Percentiles rank a stretch among this genome's conserved stretches.
Evolutionary conservation across 2,797 vertebrate genomes (phyloP).

Genomic region (Hylomyscus alleni): DNA sequence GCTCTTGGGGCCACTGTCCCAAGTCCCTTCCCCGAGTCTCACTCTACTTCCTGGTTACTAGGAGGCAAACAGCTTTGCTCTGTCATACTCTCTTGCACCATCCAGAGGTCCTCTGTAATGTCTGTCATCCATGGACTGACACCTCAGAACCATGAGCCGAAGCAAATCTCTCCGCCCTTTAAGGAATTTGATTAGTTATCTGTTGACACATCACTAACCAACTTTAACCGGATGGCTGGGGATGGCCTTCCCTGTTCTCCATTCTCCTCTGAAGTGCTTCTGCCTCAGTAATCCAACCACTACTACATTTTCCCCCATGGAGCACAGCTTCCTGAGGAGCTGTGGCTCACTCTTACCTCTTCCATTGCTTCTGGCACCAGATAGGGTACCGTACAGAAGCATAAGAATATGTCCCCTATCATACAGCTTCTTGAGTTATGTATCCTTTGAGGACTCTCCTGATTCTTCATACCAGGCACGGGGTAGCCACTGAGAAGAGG

Average conservation of each 20-base stretch:
- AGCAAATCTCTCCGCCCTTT: background rate
- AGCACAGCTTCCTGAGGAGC: background rate
- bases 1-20: background rate
- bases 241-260: background rate
- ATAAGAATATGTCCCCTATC: background rate
- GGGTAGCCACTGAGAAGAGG: background rate
- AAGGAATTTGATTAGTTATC: background rate
- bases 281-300: background rate
- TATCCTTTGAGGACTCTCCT: background rate
- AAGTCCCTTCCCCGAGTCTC: background rate
- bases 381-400: background rate
- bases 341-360: background rate
- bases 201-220: background rate
- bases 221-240: fast-evolving
- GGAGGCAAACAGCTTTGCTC: background rate
- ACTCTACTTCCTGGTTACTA: background rate
- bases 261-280: background rate
- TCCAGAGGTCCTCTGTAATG: no score
- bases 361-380: background rate
- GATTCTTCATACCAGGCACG: background rate
- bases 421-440: background rate
- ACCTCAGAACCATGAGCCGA: background rate
- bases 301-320: background rate
- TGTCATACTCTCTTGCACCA: background rate
- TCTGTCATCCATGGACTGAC: background rate